Conservation (phyloP, 1,140 invertebrate genomes). For the Maniola jurtina region DNA sequence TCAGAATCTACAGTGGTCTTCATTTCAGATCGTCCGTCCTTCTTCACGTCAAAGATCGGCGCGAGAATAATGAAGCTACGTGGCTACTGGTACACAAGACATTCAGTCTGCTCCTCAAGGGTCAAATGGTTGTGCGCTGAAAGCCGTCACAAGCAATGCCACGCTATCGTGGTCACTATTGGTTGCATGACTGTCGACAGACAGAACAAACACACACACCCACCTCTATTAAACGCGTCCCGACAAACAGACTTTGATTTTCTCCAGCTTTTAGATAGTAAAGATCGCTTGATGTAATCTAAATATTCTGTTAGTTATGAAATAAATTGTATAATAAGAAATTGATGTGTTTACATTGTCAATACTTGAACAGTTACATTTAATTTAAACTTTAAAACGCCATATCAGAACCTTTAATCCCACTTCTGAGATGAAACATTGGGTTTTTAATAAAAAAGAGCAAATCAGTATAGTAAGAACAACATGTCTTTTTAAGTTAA, state of each 20-base stretch:
- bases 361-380: too few species aligned
- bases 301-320: constrained; percentile 27
- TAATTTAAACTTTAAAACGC: too few species aligned
- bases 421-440: too few species aligned
- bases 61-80: constrained; percentile 62
- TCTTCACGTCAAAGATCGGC: constrained; percentile 64
- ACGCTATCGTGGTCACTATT: constrained; percentile 65
- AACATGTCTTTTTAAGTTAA: too few species aligned
- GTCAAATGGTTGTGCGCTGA: constrained; percentile 68
- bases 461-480: too few species aligned
- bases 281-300: constrained; percentile 37
- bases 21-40: constrained; percentile 59
- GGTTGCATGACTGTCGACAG: constrained; percentile 62
- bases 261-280: constrained; percentile 45
- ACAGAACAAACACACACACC: constrained; percentile 66
- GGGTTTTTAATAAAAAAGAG: too few species aligned
- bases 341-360: not conserved
- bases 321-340: constrained; percentile 25
- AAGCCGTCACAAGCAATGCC: constrained; percentile 56
- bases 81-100: constrained; percentile 62
- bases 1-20: constrained; percentile 8
- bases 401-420: too few species aligned
- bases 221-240: constrained; percentile 39
- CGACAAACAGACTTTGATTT: constrained; percentile 41
- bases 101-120: constrained; percentile 62